A percentile compares a stretch with the other conserved stretches of the same genome.
Evolutionary conservation across 2,113 vertebrate genomes (phyloP).

Genomic region (Oriolus oriolus): DNA sequence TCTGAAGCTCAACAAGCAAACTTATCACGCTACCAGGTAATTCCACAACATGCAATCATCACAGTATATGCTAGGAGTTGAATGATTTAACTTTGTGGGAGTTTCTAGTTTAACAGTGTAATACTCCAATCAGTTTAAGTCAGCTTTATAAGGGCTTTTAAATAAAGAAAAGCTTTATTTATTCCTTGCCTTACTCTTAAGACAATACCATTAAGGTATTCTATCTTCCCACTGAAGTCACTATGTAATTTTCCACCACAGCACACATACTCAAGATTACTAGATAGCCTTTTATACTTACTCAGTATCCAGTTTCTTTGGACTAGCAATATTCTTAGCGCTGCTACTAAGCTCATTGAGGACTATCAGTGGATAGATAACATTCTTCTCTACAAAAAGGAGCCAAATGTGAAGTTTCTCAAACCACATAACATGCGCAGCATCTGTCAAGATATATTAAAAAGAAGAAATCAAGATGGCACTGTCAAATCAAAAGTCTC

Average conservation of each 20-base stretch:
- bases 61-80: neutral
- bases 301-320: constrained; percentile 93
- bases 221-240: neutral
- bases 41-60: neutral
- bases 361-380: constrained; percentile 94
- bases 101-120: neutral
- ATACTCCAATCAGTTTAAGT: neutral
- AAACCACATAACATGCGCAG: constrained; percentile 98
- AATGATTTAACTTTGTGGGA: neutral
- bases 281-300: constrained; percentile 66
- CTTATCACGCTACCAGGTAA: neutral
- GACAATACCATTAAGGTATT: neutral
- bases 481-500: neutral
- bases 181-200: neutral
- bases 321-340: constrained; percentile 89
- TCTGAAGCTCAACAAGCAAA: neutral
- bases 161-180: neutral
- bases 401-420: constrained; percentile 97
- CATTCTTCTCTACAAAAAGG: constrained; percentile 93
- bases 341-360: constrained; percentile 96
- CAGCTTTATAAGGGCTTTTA: neutral
- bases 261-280: neutral
- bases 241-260: neutral
- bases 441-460: constrained; percentile 72
- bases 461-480: constrained; percentile 3